Base-by-base conservation (phyloP, 2,888 invertebrate species). In the Drosophila ezoana region DNA sequence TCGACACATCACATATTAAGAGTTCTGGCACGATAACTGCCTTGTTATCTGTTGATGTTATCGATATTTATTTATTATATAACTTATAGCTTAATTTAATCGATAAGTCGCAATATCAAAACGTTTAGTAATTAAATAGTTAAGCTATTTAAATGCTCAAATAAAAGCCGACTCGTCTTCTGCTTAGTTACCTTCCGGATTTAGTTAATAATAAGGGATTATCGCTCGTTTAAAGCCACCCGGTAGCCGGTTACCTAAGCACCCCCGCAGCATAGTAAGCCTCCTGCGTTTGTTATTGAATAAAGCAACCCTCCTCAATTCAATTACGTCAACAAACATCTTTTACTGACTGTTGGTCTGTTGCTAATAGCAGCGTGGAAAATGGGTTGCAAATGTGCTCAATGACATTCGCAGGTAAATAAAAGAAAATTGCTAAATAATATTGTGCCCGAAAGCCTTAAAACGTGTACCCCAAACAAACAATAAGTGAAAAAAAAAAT, bases 361-460 rank as follows among this genome's bases (percentile, higher is more conserved):
- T 49, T 35, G 62, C 53, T 68, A 65, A 69, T 73, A 69, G 61
- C 54, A 68, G 60, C 88, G 74, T 86, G 83, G 83, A 86, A 83
- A 88, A 77, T 77, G 64, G 86, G 88, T 68, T 82, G 68, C 54
- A 62, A 74, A 69, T 56, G 61, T 58, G 62, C 40, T 62, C 62
- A 75, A 79, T 72, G 72, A 37, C 65, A 66, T 53, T 47, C 45
- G 38, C 59, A 68, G 53, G 20, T 64, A 70, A 66, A 65, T 65
- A 69, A 60, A 62, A 63, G 64, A 43, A 69, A 79, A 87, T 81
- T 75, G 53, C 72, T 54, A 84, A 78, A 87, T 78, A 63, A 76
- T 76, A 66, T 66, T 66, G 54, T 67, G 81, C 28, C 28, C 62
- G 68, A 81, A 77, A 78, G 66, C 47, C 62, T 35, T 9, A 61